These are phyloP conservation scores for Myxocyprinus asiaticus DNA, from an alignment of 2,113 vertebrate species.

Conservation along the genomic window DNA sequence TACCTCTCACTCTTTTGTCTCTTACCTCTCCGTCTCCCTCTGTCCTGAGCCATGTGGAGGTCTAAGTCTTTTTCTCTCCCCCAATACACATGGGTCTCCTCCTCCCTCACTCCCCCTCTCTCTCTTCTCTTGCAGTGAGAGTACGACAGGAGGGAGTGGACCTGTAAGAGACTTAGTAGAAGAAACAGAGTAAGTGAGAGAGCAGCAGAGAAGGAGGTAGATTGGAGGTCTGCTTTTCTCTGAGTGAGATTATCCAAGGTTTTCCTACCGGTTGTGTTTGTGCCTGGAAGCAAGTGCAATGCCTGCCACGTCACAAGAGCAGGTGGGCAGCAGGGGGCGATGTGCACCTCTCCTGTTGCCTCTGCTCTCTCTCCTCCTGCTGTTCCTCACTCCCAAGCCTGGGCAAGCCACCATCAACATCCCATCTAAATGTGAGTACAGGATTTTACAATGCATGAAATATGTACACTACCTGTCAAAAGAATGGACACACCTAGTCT, in stretches of 20 bases:
- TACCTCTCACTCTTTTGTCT: background rate
- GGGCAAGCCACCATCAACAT: constrained; percentile 72
- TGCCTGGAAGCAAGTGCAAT: constrained; percentile 74
- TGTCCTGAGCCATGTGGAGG: constrained; percentile 30
- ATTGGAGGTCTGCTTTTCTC: constrained; percentile 39
- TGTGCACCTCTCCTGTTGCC: constrained; percentile 61
- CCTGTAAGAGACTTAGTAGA: constrained; percentile 28
- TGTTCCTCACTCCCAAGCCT: constrained; percentile 57
- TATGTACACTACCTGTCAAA: too few species aligned
- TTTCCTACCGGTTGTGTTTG: constrained; percentile 54
- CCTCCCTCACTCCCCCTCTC: constrained; percentile 51
- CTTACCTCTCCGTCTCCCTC: constrained; percentile 49
- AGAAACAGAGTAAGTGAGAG: constrained; percentile 7
- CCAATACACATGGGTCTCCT: background rate
- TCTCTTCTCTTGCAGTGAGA: constrained; percentile 25
- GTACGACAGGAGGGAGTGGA: constrained; percentile 63
- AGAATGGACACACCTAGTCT: too few species aligned
- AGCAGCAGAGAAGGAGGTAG: background rate
- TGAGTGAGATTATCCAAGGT: constrained; percentile 21
- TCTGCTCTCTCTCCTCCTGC: constrained; percentile 55
- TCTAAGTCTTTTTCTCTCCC: constrained; percentile 3
- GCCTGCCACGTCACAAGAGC: constrained; percentile 74
- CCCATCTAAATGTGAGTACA: constrained; percentile 76
- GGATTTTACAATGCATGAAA: background rate
- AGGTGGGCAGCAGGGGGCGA: constrained; percentile 76